These are phyloP conservation scores for Nomia melanderi DNA, from an alignment of 1,140 invertebrate genomes.

Conservation along the genomic window DNA sequence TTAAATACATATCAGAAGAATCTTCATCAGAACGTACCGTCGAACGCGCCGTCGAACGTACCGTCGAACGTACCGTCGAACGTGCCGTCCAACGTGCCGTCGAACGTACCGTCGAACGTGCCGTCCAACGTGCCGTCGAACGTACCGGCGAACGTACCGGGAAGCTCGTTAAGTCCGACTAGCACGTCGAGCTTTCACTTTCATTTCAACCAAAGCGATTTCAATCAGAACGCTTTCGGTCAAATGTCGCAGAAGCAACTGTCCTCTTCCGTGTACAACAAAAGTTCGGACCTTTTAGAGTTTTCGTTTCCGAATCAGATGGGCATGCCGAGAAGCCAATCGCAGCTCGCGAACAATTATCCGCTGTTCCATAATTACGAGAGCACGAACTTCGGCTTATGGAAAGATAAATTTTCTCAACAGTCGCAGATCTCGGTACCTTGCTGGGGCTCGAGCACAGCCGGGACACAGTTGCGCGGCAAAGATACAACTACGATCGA, in stretches of 20 bases:
- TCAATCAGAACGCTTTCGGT: constrained; percentile 62
- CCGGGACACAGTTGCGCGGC: constrained; percentile 41
- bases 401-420: constrained; percentile 72
- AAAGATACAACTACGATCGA: constrained; percentile 61
- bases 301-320: constrained; percentile 60
- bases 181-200: constrained; percentile 54
- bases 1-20: constrained; percentile 65
- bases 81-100: no score
- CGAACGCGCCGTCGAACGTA: constrained; percentile 1
- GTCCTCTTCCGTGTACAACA: constrained; percentile 62
- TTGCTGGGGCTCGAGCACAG: constrained; percentile 66
- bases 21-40: constrained; percentile 48
- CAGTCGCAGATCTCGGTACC: constrained; percentile 67
- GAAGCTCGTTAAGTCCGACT: constrained; percentile 52
- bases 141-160: constrained; percentile 20
- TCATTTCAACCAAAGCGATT: constrained; percentile 59
- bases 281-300: constrained; percentile 55
- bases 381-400: constrained; percentile 66
- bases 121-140: constrained; percentile 10
- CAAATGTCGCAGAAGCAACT: constrained; percentile 63
- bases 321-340: constrained; percentile 49
- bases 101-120: constrained; percentile 24
- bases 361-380: constrained; percentile 69
- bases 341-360: constrained; percentile 53
- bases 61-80: constrained; percentile 28